phyloP scores from a whole-genome alignment of 2,113 vertebrate genomes.

The Melanotaenia duboulayi region DNA sequence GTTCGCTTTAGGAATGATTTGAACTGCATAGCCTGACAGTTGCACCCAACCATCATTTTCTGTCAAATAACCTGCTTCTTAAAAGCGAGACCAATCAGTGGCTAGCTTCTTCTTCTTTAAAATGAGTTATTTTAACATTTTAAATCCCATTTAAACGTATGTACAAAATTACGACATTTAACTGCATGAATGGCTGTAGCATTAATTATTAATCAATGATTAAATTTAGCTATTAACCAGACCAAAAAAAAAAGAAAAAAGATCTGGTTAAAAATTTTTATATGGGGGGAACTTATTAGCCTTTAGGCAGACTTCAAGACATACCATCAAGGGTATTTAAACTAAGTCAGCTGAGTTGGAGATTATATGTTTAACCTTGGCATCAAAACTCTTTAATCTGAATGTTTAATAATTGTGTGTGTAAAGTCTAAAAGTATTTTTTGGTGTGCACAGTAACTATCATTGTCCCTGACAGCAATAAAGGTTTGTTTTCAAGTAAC shows the following conservation, averaged over 20 bases:
- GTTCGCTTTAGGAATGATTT: not conserved
- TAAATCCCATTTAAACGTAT: too few species aligned
- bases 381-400: slow-evolving; percentile 34
- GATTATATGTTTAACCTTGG: slow-evolving; percentile 38
- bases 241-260: too few species aligned
- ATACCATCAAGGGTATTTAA: slow-evolving; percentile 12
- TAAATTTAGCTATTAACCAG: too few species aligned
- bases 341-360: not conserved
- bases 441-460: not conserved
- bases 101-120: too few species aligned
- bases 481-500: not conserved
- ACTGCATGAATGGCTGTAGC: too few species aligned
- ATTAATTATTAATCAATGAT: too few species aligned
- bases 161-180: too few species aligned
- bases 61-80: not conserved
- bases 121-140: too few species aligned
- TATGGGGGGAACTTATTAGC: too few species aligned
- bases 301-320: not conserved
- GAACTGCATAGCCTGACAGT: too few species aligned
- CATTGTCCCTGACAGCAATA: not conserved
- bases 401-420: slow-evolving; percentile 19
- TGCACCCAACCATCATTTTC: not conserved
- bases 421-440: not conserved
- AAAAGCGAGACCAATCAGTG: not conserved
- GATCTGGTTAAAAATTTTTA: too few species aligned